phyloP scores from a whole-genome alignment of 37 sponge, comb jelly and placozoan species.

The Halichondria panicea region DNA sequence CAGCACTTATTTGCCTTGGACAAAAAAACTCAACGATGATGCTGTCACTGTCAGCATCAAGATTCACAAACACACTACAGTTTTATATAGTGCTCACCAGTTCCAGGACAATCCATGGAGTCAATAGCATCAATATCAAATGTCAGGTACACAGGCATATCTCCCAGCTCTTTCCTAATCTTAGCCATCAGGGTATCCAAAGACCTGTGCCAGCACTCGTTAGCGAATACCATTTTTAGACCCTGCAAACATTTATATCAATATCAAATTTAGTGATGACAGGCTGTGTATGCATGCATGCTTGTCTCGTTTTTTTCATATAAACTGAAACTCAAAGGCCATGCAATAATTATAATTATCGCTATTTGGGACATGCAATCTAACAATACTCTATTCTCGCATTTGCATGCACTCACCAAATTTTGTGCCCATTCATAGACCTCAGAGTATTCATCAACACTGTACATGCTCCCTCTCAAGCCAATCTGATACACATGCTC shows the following conservation, averaged over 20 bases:
- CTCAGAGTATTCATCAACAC: constrained; percentile 3
- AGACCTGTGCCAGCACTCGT: constrained; percentile 36
- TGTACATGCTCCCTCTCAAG: constrained; percentile 25
- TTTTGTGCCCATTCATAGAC: constrained; percentile 37
- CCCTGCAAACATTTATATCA: too few species aligned
- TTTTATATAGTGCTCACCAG: constrained; percentile 14
- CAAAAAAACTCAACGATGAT: background rate
- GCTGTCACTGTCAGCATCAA: background rate
- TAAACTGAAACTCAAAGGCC: background rate
- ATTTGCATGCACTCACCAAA: constrained; percentile 5
- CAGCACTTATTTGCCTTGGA: background rate
- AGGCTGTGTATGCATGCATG: background rate
- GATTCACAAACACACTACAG: background rate
- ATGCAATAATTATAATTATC: background rate
- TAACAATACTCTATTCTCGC: background rate
- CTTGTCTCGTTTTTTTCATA: background rate
- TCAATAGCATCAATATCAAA: constrained; percentile 75
- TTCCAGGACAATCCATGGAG: constrained; percentile 56
- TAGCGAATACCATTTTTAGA: constrained; percentile 19
- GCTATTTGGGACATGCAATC: background rate
- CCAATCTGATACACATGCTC: constrained; percentile 57
- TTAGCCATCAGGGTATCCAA: constrained; percentile 44
- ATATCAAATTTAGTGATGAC: too few species aligned
- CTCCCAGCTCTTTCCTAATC: constrained; percentile 20
- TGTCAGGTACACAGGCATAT: constrained; percentile 46